Conservation (phyloP, 2,113 vertebrate species). For the Oncorhynchus mykiss region DNA sequence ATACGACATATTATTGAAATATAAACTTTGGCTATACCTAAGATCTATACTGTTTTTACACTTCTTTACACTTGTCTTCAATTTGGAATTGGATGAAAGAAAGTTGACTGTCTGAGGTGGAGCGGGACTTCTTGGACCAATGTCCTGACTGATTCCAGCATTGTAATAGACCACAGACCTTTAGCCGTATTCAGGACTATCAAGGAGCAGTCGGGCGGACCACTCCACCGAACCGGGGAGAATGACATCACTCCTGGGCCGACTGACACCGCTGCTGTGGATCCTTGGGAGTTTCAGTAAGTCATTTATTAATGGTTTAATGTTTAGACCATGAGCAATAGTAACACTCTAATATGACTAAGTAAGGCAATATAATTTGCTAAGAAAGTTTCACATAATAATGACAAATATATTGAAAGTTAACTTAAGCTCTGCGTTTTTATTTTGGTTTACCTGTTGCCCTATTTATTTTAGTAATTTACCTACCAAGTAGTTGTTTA, state of each 20-base stretch:
- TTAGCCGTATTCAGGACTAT: neutral
- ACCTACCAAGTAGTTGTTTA: too few relatives aligned
- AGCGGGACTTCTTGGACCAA: slow-evolving; percentile 33
- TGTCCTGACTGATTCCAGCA: slow-evolving; percentile 20
- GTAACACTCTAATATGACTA: neutral
- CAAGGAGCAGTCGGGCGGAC: neutral
- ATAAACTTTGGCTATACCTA: neutral
- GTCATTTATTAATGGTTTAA: slow-evolving; percentile 14
- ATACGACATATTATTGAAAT: too few relatives aligned
- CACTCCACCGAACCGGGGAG: neutral
- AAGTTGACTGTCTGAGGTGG: neutral
- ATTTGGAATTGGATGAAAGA: neutral
- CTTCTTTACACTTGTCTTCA: neutral
- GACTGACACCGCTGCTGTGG: slow-evolving; percentile 46
- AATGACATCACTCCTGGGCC: slow-evolving; percentile 49
- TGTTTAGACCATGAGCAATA: neutral
- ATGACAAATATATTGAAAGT: neutral
- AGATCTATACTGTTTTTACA: neutral
- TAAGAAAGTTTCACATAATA: neutral
- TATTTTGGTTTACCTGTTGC: neutral
- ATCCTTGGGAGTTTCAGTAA: slow-evolving; percentile 57
- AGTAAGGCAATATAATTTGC: too few relatives aligned
- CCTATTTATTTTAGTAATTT: too few relatives aligned
- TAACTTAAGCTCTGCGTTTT: neutral
- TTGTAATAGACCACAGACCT: slow-evolving; percentile 19